phyloP scores from a whole-genome alignment of 1,140 invertebrate species.

The Drosophila punjabiensis region DNA sequence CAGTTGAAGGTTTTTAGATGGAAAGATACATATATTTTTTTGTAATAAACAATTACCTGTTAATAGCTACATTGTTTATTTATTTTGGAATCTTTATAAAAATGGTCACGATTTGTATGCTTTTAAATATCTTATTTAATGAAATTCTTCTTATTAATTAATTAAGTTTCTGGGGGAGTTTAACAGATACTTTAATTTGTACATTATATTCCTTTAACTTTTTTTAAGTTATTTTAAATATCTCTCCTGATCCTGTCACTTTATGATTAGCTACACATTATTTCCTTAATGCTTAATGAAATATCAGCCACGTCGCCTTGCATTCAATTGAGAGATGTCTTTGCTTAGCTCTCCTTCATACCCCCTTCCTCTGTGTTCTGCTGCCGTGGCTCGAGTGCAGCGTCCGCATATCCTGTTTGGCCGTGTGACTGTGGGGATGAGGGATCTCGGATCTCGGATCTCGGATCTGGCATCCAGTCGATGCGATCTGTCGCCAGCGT shows the following conservation, averaged over 20 bases:
- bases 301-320: slow-evolving; percentile 2
- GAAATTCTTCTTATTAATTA: no score
- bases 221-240: no score
- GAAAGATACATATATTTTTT: background rate
- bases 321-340: slow-evolving; percentile 20
- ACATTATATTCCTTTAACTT: no score
- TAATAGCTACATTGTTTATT: no score
- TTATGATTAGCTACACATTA: slow-evolving; percentile 16
- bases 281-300: slow-evolving; percentile 27
- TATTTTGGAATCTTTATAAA: no score
- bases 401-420: slow-evolving; percentile 58
- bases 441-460: background rate
- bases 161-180: no score
- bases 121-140: no score
- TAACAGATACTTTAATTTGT: no score
- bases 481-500: slow-evolving; percentile 60
- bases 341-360: slow-evolving; percentile 2
- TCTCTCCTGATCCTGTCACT: slow-evolving; percentile 1
- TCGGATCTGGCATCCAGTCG: slow-evolving; percentile 8
- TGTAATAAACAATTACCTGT: background rate
- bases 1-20: slow-evolving; percentile 2
- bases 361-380: slow-evolving; percentile 2
- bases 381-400: slow-evolving; percentile 38
- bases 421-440: slow-evolving; percentile 1
- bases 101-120: no score